phyloP scores from a whole-genome alignment of 2,888 invertebrate genomes.

The Scaptomyza flava region DNA sequence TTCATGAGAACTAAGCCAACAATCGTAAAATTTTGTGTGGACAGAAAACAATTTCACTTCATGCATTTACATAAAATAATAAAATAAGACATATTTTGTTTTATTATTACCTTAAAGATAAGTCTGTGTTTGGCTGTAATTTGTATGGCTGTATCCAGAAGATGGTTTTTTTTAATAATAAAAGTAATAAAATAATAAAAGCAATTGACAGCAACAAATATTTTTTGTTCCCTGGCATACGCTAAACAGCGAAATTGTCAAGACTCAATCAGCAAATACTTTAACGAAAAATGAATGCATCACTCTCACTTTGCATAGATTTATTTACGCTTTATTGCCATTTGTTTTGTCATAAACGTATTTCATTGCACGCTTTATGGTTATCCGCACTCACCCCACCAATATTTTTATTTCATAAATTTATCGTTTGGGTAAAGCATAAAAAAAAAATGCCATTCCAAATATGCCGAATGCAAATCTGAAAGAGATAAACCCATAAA shows the following conservation, averaged over 20 bases:
- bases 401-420: slow-evolving; percentile 54
- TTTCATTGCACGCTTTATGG: slow-evolving; percentile 60
- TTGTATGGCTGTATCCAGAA: no score
- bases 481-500: slow-evolving; percentile 46
- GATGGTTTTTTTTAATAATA: no score
- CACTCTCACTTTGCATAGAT: slow-evolving; percentile 55
- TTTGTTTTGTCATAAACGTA: slow-evolving; percentile 74
- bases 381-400: slow-evolving; percentile 43
- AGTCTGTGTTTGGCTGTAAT: no score
- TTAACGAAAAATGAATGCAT: slow-evolving; percentile 34
- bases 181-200: no score
- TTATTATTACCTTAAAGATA: no score
- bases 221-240: not conserved
- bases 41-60: not conserved
- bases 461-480: slow-evolving; percentile 26
- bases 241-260: slow-evolving; percentile 4
- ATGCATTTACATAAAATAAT: not conserved
- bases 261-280: slow-evolving; percentile 10
- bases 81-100: no score
- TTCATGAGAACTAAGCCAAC: slow-evolving; percentile 1
- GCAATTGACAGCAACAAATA: no score
- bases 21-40: no score
- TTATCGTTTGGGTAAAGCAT: slow-evolving; percentile 42
- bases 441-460: slow-evolving; percentile 27
- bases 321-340: slow-evolving; percentile 69